Conservation (phyloP, 2,797 vertebrate genomes). For the Coccyzus lansbergi region DNA sequence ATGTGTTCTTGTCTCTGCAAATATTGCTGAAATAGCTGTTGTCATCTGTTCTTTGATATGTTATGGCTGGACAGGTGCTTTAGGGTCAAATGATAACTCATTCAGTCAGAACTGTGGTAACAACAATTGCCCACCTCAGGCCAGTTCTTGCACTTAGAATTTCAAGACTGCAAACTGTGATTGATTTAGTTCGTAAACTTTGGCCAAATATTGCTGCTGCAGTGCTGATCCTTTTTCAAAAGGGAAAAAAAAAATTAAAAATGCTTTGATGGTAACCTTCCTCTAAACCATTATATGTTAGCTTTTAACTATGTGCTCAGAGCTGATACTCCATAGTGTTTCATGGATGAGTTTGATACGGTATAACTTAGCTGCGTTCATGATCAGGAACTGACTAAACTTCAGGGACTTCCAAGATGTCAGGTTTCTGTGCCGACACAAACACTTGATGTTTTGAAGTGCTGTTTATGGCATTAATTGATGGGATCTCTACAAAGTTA, state of each 20-base stretch:
- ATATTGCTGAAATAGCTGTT: conserved; percentile 61
- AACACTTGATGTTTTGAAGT: not conserved
- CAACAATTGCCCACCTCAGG: conserved; percentile 20
- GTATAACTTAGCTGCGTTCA: not conserved
- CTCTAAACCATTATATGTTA: not conserved
- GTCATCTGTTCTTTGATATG: conserved; percentile 35
- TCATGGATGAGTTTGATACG: not conserved
- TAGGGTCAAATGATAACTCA: conserved; percentile 56
- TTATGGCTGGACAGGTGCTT: conserved; percentile 53
- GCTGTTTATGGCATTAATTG: not conserved
- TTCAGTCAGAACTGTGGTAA: conserved; percentile 33
- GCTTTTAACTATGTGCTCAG: not conserved
- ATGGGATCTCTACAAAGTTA: not conserved
- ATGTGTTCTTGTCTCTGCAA: conserved; percentile 42
- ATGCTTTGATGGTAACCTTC: not conserved
- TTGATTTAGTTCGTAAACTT: not conserved
- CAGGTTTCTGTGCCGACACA: not conserved
- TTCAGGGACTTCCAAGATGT: not conserved
- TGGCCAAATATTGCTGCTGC: not conserved
- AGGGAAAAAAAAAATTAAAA: not conserved
- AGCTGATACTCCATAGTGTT: not conserved
- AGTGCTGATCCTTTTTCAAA: not conserved
- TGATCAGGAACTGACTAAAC: not conserved
- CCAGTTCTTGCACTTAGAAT: not conserved
- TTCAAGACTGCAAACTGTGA: not conserved